Base-by-base conservation (phyloP, 2,888 invertebrate genomes). In the Latrodectus hesperus region DNA sequence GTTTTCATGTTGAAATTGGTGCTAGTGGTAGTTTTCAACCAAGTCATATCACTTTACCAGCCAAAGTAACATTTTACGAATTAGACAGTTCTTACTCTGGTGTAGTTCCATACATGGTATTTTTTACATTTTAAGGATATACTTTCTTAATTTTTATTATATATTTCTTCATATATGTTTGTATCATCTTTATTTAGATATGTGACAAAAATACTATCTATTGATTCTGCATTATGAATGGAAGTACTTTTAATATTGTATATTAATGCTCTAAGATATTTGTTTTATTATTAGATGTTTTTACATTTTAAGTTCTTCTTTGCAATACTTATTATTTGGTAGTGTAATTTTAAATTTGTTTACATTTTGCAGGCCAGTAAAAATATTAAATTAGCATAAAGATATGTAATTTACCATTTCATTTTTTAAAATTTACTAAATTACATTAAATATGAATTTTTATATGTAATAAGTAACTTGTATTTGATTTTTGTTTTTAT, bases 1-100 rank as follows among this genome's bases (percentile, higher is more conserved):
- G 99, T 64, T 99, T 98, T 92, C 96, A 95, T 11, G 96, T 98
- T 0, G 97, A 98, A 92, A 93, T 99, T 89, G 98, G 98, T 2
- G 98, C 98, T 1, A 97, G 97, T 83, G 98, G 98, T 14, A 95
- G 96, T 0, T 98, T 98, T 93, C 98, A 97, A 92, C 98, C 98
- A 16, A 95, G 96, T 88, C 98, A 99, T 93, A 93, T 96, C 89
- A 95, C 95, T 84, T 95, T 98, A 91, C 98, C 98, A 55, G 98
- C 98, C 90, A 96, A 97, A 65, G 97, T 98, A 89, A 98, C 97
- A 94, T 99, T 98, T 93, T 98, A 97, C 92, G 96, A 97, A 72
- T 95, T 98, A 52, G 96, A 97, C 52, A 92, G 92, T 6, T 92
- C 92, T 81, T 96, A 95, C 91, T 94, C 95, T 64, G 79, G 81